These are phyloP conservation scores for Stercorarius parasiticus DNA, from an alignment of 2,113 vertebrate species.

Conservation along the genomic window DNA sequence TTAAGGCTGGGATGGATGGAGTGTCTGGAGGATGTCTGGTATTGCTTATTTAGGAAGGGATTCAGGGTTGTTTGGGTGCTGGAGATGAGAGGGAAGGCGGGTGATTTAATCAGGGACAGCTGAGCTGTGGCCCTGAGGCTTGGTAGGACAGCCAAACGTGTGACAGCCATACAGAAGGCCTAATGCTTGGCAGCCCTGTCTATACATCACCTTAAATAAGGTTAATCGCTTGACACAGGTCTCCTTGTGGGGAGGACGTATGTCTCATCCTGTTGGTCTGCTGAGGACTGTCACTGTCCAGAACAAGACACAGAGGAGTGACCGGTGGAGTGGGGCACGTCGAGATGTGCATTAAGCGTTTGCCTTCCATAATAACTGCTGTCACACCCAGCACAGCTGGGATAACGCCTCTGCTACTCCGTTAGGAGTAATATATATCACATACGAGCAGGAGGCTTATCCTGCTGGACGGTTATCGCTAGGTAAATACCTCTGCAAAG, in stretches of 20 bases:
- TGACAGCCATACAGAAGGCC: not conserved
- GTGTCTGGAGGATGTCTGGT: not conserved
- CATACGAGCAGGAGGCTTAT: accelerated
- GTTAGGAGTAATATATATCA: accelerated
- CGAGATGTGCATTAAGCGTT: accelerated
- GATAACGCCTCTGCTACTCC: not conserved
- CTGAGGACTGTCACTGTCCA: not conserved
- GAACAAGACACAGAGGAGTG: not conserved
- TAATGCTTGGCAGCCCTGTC: not conserved
- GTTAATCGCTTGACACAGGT: not conserved
- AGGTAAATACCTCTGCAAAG: not conserved
- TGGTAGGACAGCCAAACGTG: not conserved
- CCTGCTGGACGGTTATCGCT: not conserved
- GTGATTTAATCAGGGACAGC: not conserved
- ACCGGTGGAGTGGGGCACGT: accelerated
- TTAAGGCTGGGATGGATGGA: not conserved
- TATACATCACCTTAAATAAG: not conserved
- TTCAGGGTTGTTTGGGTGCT: not conserved
- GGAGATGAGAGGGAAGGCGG: not conserved
- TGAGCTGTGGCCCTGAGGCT: not conserved
- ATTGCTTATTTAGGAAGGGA: not conserved
- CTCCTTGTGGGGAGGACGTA: not conserved
- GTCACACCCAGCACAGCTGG: not conserved
- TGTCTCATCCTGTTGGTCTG: not conserved
- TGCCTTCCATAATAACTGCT: not conserved